These are phyloP conservation scores for Syndactyla subalaris DNA, from an alignment of 2,797 vertebrate genomes.

Conservation along the genomic window DNA sequence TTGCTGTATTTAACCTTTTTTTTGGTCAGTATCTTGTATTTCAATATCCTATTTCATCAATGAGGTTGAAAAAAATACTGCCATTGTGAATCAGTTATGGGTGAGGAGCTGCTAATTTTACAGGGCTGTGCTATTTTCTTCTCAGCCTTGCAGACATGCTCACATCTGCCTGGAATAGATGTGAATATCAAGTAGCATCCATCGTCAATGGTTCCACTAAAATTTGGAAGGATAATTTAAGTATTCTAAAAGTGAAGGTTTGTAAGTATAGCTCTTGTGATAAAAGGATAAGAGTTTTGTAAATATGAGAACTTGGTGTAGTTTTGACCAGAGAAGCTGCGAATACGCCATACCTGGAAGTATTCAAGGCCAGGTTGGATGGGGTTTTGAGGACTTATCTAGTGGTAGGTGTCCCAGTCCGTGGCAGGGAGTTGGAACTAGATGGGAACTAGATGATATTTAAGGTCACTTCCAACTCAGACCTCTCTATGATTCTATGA, in stretches of 20 bases:
- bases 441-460: not conserved
- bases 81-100: constrained; percentile 18
- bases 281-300: not conserved
- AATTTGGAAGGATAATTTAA: not conserved
- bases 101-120: constrained; percentile 55
- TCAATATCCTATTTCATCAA: constrained; percentile 8
- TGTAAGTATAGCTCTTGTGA: not conserved
- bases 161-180: not conserved
- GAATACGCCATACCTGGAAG: not conserved
- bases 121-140: not conserved
- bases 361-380: not conserved
- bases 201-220: not conserved
- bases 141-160: not conserved
- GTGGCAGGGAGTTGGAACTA: not conserved
- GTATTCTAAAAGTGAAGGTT: not conserved
- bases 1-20: constrained; percentile 11
- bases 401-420: not conserved
- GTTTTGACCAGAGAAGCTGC: not conserved
- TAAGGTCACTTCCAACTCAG: not conserved
- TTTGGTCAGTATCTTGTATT: not conserved
- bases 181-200: not conserved
- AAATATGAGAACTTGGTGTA: not conserved
- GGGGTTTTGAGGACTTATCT: not conserved
- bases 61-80: constrained; percentile 37
- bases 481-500: not conserved